These are phyloP conservation scores for Brachionus calyciflorus DNA, from an alignment of 1,140 invertebrate species.

Conservation along the genomic window DNA sequence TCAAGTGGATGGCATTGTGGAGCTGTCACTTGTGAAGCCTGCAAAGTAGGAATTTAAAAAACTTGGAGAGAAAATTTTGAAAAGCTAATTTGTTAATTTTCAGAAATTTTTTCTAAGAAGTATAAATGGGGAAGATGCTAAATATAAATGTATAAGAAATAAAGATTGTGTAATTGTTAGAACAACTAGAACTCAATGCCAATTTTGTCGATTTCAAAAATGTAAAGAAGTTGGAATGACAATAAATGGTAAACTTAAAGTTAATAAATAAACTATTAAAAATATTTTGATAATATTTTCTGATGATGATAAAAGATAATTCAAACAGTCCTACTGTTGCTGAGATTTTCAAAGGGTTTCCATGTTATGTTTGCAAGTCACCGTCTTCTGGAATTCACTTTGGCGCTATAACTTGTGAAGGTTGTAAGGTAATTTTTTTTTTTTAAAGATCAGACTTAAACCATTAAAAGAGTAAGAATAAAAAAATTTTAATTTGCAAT, in stretches of 20 bases:
- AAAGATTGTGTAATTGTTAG: slow-evolving; percentile 57
- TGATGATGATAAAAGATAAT: background rate
- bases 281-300: background rate
- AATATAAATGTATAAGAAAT: slow-evolving; percentile 57
- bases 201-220: slow-evolving; percentile 98
- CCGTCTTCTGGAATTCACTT: slow-evolving; percentile 93
- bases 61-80: background rate
- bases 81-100: slow-evolving; percentile 9
- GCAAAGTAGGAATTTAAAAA: slow-evolving; percentile 55
- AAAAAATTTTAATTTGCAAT: background rate
- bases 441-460: too few relatives aligned
- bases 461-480: background rate
- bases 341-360: slow-evolving; percentile 51
- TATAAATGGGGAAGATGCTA: slow-evolving; percentile 54
- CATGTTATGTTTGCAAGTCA: slow-evolving; percentile 76
- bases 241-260: slow-evolving; percentile 73
- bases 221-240: slow-evolving; percentile 98
- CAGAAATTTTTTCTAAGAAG: slow-evolving; percentile 61
- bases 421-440: slow-evolving; percentile 90
- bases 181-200: slow-evolving; percentile 68
- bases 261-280: background rate
- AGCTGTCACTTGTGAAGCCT: slow-evolving; percentile 61
- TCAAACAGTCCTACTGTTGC: slow-evolving; percentile 38
- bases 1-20: slow-evolving; percentile 61
- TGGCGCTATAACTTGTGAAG: slow-evolving; percentile 92